phyloP scores from a whole-genome alignment of 2,113 vertebrate genomes.

The Garra rufa region DNA sequence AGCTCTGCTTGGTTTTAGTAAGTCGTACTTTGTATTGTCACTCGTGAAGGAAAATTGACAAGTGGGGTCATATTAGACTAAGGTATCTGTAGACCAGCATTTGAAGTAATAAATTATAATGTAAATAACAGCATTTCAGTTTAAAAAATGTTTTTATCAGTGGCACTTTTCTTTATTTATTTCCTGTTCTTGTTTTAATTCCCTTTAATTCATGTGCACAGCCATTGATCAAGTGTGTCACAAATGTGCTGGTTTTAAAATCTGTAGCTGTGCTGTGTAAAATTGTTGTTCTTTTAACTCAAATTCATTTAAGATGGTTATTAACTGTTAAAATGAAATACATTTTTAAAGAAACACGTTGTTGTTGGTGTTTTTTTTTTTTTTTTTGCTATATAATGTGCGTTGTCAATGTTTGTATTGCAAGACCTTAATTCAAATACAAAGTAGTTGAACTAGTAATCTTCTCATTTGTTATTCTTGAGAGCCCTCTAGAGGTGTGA shows the following conservation, averaged over 20 bases:
- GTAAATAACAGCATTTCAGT: slow-evolving; percentile 30
- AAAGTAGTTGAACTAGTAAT: neutral
- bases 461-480: neutral
- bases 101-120: slow-evolving; percentile 20
- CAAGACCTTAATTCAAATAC: neutral
- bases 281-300: neutral
- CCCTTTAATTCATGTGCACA: neutral
- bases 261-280: neutral
- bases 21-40: neutral
- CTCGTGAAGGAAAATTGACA: neutral
- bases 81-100: slow-evolving; percentile 5
- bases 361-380: neutral
- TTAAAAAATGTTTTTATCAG: neutral
- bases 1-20: slow-evolving; percentile 27
- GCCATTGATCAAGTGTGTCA: neutral
- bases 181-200: slow-evolving; percentile 1
- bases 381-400: neutral
- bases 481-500: slow-evolving; percentile 20
- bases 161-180: slow-evolving; percentile 17
- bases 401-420: neutral
- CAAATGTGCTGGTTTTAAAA: neutral
- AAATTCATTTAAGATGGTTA: neutral
- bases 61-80: neutral
- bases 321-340: neutral
- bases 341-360: neutral